A percentile compares a stretch with the other conserved stretches of the same genome.
These are phyloP conservation scores for Drosophila neocordata DNA, from an alignment of 1,140 invertebrate species.

Conservation along the genomic window DNA sequence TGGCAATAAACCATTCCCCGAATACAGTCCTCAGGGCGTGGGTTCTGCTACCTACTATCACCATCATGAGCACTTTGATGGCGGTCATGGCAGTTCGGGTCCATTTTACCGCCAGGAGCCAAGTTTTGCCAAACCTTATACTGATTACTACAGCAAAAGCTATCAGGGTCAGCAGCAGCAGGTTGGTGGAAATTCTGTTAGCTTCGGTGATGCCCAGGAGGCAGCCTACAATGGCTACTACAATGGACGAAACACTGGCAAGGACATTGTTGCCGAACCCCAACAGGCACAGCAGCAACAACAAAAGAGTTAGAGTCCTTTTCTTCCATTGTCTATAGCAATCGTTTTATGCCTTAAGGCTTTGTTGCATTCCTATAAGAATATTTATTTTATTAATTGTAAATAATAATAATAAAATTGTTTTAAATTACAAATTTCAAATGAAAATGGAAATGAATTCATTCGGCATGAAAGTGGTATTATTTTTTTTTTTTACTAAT, in stretches of 20 bases:
- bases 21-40: slow-evolving; percentile 86
- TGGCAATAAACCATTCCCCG: slow-evolving; percentile 83
- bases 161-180: slow-evolving; percentile 58
- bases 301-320: slow-evolving; percentile 51
- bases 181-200: slow-evolving; percentile 83
- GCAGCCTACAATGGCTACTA: slow-evolving; percentile 89
- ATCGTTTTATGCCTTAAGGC: slow-evolving; percentile 2
- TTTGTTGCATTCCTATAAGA: slow-evolving; percentile 72
- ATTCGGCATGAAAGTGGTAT: slow-evolving; percentile 5
- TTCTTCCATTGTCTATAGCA: not conserved
- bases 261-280: slow-evolving; percentile 71
- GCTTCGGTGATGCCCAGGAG: slow-evolving; percentile 87
- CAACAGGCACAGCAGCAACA: slow-evolving; percentile 47
- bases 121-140: slow-evolving; percentile 78
- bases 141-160: slow-evolving; percentile 83
- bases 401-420: slow-evolving; percentile 61
- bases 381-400: slow-evolving; percentile 73
- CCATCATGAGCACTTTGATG: slow-evolving; percentile 83
- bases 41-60: slow-evolving; percentile 84
- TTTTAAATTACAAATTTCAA: slow-evolving; percentile 30
- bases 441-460: not conserved
- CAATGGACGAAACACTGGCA: slow-evolving; percentile 69
- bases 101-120: slow-evolving; percentile 78
- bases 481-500: slow-evolving; percentile 43
- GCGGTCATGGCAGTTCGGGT: slow-evolving; percentile 49